Conservation (phyloP, 2,797 vertebrate genomes). For the Micromesistius poutassou region DNA sequence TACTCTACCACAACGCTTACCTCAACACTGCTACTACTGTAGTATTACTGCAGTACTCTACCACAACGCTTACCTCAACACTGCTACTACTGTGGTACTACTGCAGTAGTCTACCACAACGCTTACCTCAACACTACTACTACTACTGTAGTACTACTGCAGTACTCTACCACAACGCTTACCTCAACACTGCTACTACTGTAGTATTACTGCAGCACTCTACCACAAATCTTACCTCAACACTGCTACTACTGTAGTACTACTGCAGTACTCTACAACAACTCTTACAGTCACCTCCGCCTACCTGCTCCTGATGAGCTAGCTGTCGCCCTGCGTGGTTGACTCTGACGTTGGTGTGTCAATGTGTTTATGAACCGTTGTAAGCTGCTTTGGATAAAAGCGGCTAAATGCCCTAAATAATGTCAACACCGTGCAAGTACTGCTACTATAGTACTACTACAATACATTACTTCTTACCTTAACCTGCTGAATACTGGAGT, state of each 20-base stretch:
- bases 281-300: no score
- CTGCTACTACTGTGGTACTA: neutral
- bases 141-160: neutral
- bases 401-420: no score
- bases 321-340: no score
- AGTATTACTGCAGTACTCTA: neutral
- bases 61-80: neutral
- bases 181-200: neutral
- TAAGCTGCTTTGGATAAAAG: no score
- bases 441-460: neutral
- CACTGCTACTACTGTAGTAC: neutral
- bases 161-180: neutral
- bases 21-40: neutral
- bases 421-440: no score
- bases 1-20: neutral
- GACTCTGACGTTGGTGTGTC: no score
- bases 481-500: no score
- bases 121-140: neutral
- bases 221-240: neutral
- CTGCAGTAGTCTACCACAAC: neutral
- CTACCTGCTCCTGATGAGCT: no score
- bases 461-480: no score
- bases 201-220: neutral
- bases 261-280: no score
- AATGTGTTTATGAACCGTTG: no score